phyloP scores from a whole-genome alignment of 2,797 vertebrate genomes.

The Distichodus sexfasciatus region DNA sequence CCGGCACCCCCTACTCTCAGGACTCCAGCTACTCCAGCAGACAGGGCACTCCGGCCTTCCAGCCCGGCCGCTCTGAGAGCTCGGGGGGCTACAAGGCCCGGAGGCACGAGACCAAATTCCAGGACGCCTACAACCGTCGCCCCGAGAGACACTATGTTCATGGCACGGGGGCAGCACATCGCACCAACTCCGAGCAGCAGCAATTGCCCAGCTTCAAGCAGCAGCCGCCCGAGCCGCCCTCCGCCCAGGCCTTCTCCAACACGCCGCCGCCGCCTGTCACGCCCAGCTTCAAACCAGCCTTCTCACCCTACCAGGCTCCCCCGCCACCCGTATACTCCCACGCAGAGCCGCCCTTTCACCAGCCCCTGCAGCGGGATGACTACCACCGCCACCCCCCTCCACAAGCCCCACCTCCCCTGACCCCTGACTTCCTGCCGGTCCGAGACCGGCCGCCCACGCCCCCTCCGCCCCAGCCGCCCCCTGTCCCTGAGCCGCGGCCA shows the following conservation, averaged over 20 bases:
- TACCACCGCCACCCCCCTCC: slow-evolving; percentile 76
- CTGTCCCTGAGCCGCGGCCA: slow-evolving; percentile 81
- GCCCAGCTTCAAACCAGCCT: slow-evolving; percentile 84
- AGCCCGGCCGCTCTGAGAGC: slow-evolving; percentile 79
- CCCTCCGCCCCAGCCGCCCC: slow-evolving; percentile 77
- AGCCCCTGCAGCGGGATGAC: slow-evolving; percentile 78
- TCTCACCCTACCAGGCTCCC: slow-evolving; percentile 90
- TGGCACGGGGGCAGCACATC: slow-evolving; percentile 66
- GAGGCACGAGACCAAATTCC: slow-evolving; percentile 90
- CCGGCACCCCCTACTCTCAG: slow-evolving; percentile 92
- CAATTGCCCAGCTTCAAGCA: slow-evolving; percentile 78
- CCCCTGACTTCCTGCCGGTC: slow-evolving; percentile 74
- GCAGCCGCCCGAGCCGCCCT: slow-evolving; percentile 85
- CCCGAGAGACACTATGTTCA: slow-evolving; percentile 91
- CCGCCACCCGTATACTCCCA: slow-evolving; percentile 70
- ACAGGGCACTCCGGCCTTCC: slow-evolving; percentile 91
- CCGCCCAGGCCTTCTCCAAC: slow-evolving; percentile 82
- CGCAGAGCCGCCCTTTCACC: slow-evolving; percentile 69
- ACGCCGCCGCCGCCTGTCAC: slow-evolving; percentile 81
- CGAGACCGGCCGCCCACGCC: slow-evolving; percentile 88
- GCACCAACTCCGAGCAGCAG: slow-evolving; percentile 70
- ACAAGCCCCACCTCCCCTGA: slow-evolving; percentile 75
- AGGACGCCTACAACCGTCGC: slow-evolving; percentile 93
- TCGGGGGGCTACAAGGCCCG: slow-evolving; percentile 83
- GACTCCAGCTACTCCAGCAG: slow-evolving; percentile 95